Percentiles rank a stretch among this genome's conserved stretches.
Evolutionary conservation across 2,888 invertebrate species (phyloP).

Genomic region (Macrosoma leucophasiata): DNA sequence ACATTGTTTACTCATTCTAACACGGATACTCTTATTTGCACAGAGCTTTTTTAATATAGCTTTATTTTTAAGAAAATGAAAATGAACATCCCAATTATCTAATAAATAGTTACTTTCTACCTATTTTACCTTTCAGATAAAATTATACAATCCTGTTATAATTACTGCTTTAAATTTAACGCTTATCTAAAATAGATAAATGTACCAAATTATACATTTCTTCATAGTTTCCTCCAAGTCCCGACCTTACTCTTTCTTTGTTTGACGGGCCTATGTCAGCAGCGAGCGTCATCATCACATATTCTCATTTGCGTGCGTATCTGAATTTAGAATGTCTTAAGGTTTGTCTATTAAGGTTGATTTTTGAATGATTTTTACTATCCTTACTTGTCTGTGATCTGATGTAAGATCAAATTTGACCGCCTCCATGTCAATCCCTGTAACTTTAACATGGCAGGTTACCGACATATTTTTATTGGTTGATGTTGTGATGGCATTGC

Average conservation of each 20-base stretch:
- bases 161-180: no score
- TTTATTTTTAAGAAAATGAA: no score
- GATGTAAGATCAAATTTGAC: conserved; percentile 22
- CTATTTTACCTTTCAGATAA: no score
- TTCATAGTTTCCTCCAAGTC: conserved; percentile 10
- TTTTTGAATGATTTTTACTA: conserved; percentile 6
- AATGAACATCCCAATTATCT: no score
- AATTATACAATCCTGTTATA: no score
- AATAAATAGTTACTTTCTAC: no score
- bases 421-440: conserved; percentile 33
- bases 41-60: no score
- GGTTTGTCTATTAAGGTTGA: not conserved
- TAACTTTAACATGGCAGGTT: conserved; percentile 30
- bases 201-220: conserved; percentile 23
- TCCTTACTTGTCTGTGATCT: conserved; percentile 4
- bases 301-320: conserved; percentile 1
- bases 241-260: conserved; percentile 28
- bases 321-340: conserved; percentile 6
- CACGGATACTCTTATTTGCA: no score
- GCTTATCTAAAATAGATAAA: conserved; percentile 21
- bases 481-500: conserved; percentile 6
- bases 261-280: conserved; percentile 31
- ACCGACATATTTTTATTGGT: conserved; percentile 17
- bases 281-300: conserved; percentile 24
- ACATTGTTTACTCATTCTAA: no score